Conservation (phyloP, 2,888 invertebrate species). For the Operophtera brumata region DNA sequence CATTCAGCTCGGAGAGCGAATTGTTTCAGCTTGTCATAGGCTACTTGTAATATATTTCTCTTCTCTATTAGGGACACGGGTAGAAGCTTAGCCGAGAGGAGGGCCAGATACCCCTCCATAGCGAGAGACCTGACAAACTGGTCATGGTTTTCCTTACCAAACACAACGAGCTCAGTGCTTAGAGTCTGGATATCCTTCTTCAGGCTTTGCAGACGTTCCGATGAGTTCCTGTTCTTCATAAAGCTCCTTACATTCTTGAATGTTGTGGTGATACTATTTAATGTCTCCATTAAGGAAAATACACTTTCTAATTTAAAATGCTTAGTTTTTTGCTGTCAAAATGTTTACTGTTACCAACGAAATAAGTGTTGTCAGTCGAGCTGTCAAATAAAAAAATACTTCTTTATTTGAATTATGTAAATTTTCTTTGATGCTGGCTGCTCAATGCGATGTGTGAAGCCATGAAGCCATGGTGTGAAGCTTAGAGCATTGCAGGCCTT, state of each 20-base stretch:
- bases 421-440: background rate
- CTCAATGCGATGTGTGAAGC: background rate
- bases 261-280: slow-evolving; percentile 55
- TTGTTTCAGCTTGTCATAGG: slow-evolving; percentile 62
- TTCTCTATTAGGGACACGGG: slow-evolving; percentile 62
- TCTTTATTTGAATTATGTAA: slow-evolving; percentile 9
- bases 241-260: slow-evolving; percentile 59
- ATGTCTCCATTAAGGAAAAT: slow-evolving; percentile 50
- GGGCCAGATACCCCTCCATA: slow-evolving; percentile 68
- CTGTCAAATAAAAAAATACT: slow-evolving; percentile 12
- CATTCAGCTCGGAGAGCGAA: slow-evolving; percentile 60
- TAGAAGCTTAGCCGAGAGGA: slow-evolving; percentile 64
- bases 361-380: slow-evolving; percentile 17
- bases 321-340: slow-evolving; percentile 2
- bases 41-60: slow-evolving; percentile 54
- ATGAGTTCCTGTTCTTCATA: slow-evolving; percentile 59
- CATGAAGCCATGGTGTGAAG: too few species aligned
- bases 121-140: slow-evolving; percentile 60
- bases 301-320: slow-evolving; percentile 32
- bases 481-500: too few species aligned
- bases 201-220: slow-evolving; percentile 52
- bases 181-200: slow-evolving; percentile 62
- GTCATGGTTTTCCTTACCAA: slow-evolving; percentile 66
- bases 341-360: background rate
- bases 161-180: slow-evolving; percentile 54